A percentile compares a stretch with the other conserved stretches of the same genome.
These are phyloP conservation scores for Alectoris magna DNA, from an alignment of 2,797 vertebrate genomes.

Conservation along the genomic window DNA sequence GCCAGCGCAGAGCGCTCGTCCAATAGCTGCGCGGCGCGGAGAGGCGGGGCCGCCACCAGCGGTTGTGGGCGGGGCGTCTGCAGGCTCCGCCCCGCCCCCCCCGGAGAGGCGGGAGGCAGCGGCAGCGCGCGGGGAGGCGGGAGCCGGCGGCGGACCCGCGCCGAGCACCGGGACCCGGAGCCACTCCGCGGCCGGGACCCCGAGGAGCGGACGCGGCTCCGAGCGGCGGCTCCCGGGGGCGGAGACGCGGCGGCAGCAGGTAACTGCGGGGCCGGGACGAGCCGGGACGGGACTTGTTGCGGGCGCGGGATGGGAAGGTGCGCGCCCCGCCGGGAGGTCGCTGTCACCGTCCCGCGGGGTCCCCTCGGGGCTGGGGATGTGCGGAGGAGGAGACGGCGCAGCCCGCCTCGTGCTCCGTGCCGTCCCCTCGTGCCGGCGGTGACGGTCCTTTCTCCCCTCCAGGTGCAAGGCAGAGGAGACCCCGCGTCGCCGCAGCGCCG, in stretches of 20 bases:
- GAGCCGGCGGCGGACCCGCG: neutral
- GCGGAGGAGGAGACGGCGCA: neutral
- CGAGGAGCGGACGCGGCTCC: no score
- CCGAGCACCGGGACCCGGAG: no score
- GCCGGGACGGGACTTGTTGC: no score
- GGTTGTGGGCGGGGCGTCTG: neutral
- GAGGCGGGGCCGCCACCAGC: no score
- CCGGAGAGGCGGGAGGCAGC: neutral
- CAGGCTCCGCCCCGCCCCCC: neutral
- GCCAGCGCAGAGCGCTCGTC: no score
- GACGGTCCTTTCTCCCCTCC: neutral
- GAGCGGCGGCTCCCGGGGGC: neutral
- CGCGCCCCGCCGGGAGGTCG: no score
- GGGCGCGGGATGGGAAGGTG: no score
- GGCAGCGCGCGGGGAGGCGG: neutral
- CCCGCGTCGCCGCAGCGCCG: neutral
- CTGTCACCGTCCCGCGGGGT: neutral
- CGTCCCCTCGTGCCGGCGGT: rapidly evolving
- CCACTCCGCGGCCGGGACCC: neutral
- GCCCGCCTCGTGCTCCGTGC: no score
- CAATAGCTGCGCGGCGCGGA: no score
- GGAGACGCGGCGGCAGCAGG: neutral
- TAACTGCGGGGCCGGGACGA: no score
- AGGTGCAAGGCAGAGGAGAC: neutral
- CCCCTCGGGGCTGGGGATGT: neutral